Evolutionary conservation across 1,140 invertebrate species (phyloP), one percentile per base, ranked within the genome.

Genomic region (Brachystomella parvula): DNA sequence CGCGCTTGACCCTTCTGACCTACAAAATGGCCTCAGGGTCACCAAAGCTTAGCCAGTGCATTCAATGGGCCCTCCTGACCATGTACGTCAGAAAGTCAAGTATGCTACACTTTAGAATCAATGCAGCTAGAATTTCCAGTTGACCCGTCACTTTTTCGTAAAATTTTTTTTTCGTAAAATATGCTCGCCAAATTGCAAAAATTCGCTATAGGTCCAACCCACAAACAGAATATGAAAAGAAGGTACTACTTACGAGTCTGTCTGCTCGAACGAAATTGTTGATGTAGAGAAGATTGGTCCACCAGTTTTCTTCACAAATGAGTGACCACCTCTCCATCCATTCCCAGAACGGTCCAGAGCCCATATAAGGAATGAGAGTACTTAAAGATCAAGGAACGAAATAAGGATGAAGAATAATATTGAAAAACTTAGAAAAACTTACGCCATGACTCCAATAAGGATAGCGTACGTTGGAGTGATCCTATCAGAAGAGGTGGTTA

Each of bases 241-340:
- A 82, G 83, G 85, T n/a, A n/a, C 81, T 89, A 92, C 24, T 86
- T 86, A 6, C 81, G 77, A 68, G 79, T 74, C 74, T 89, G 92
- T 66, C 85, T 78, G 86, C 47, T 88, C 84, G 79, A 1, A 89
- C 81, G 66, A 92, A 88, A 76, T 93, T 94, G 75, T 92, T 82
- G 1, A 82, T 57, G 63, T 80, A 26, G 67, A 65, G 64, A 73
- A 76, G 2, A 63, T 74, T 71, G 2, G 63, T 58, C 67, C 66
- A 69, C 66, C 67, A 71, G 57, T 69, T 62, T 2, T 33, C 29
- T 33, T 60, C 28, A 53, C 69, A 71, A 17, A 26, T 59, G 17
- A 53, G 29, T 29, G 32, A 47, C 58, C 49, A 62, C 1, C 30
- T n/a, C 12, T 71, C 62, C 26, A 71, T 68, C 3, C 30, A 1